Evolutionary conservation across 2,113 vertebrate genomes (phyloP), one percentile per base, ranked within the genome.

Genomic region (Oxyura jamaicensis): DNA sequence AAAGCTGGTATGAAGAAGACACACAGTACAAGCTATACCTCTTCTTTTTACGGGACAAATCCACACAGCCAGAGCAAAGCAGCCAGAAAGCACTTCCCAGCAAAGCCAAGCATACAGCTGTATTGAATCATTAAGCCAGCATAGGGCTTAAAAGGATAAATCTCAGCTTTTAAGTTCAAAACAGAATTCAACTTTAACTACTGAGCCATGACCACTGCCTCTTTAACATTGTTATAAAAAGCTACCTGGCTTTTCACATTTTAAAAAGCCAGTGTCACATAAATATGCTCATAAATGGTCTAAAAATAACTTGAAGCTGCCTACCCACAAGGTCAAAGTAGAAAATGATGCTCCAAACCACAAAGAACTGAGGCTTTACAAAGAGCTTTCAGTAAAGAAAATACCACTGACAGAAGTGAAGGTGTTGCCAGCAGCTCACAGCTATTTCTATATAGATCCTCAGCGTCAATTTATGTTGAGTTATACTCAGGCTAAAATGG

Each of bases 131-230:
- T 66, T 92, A 87, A 86, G 22, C n/a, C 50, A 83, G 31, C 11
- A 36, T 6, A 18, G 65, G 65, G 46, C 36, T 92, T 90, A 88
- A 81, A 93, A 63, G 83, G 33, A 91, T 95, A 94, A 91, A 94
- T 89, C 93, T 84, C 77, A 91, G 77, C 31, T 95, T 90, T 89
- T 92, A 91, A 92, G 77, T 66, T 74, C 67, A 92, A 91, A 87
- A 78, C 0, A 91, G 48, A 92, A 92, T 68, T 69, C 42, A 76
- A 12, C 67, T 84, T 91, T 85, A 95, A 84, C 66, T 88, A 82
- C 74, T 66, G 89, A 95, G 84, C 77, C 89, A 94, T 66, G 86
- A 84, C 91, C 71, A 46, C 66, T 68, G 71, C 74, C 69, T 94
- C 58, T 87, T 84, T 79, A 92, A 91, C 50, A 90, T 80, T 10